Conservation (phyloP, 2,113 vertebrate genomes). For the Benthochromis sp. region DNA sequence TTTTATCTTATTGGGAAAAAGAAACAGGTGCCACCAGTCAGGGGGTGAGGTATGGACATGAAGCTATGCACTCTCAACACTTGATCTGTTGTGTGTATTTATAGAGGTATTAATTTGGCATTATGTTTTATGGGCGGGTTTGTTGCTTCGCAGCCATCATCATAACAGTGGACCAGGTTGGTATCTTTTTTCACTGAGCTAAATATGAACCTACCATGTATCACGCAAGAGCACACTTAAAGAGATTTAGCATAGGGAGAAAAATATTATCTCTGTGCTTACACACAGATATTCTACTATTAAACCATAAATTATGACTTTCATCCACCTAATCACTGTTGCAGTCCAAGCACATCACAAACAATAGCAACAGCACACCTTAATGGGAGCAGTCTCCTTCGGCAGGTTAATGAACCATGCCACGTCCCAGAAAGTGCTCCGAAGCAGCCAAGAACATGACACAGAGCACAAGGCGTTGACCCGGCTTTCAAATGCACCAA, state of each 20-base stretch:
- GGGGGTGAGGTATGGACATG: background rate
- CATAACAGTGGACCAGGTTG: slow-evolving; percentile 1
- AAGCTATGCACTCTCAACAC: background rate
- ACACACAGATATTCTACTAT: background rate
- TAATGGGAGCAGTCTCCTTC: background rate
- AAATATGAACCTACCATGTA: background rate
- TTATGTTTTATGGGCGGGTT: slow-evolving; percentile 7
- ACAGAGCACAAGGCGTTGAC: background rate
- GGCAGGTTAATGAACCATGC: background rate
- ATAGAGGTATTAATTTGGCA: slow-evolving; percentile 8
- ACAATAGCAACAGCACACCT: background rate
- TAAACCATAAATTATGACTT: background rate
- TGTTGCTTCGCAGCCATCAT: slow-evolving; percentile 18
- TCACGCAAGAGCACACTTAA: background rate
- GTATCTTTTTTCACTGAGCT: background rate
- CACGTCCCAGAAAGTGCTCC: background rate
- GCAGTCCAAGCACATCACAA: background rate
- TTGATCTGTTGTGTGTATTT: slow-evolving; percentile 31
- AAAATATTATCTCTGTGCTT: background rate
- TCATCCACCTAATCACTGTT: background rate
- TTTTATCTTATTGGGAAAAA: slow-evolving; percentile 34
- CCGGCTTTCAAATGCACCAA: background rate
- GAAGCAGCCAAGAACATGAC: background rate
- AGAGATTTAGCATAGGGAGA: background rate
- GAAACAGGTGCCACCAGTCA: slow-evolving; percentile 17